Base-by-base conservation (phyloP, 2,888 invertebrate genomes). In the Netelia virgata region DNA sequence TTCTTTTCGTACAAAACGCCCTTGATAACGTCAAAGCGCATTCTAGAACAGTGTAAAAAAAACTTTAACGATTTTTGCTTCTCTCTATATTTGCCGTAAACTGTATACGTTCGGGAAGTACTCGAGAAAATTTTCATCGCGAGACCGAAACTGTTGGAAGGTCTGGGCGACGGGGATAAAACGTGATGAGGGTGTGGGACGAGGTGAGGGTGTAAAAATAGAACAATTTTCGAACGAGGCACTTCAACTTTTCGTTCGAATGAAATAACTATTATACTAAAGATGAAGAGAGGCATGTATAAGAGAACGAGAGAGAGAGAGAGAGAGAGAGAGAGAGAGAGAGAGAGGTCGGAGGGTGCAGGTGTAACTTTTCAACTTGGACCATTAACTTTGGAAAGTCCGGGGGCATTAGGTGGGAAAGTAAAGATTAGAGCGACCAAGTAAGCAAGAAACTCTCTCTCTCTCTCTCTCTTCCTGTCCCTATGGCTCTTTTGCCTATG, bases 341-440 rank as follows among this genome's bases (percentile, higher is more conserved):
- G 20, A 64, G 47, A 16, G 50, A 16, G 9, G 6, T 36, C 1
- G 69, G 68, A 70, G 64, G 70, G 63, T n/a, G 20, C 68, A 61
- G 80, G 80, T 28, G 28, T 84, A 84, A 81, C 80, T 81, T 77
- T 76, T 81, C 68, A 84, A 84, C 81, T 84, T 84, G 73, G 73
- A 55, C 84, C 81, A 84, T 84, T 81, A 84, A 84, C 57, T 77
- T 77, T 59, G 68, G 63, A 68, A 84, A 72, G 68, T 63, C 18
- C 28, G 61, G 11, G 55, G 43, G n/a, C 36, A 43, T 28, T 64
- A 41, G 59, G 66, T 43, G 1, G 55, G n/a, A 61, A 70, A 53
- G 70, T 64, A 70, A 69, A 73, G 63, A 70, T 72, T 18, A 81
- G 76, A 53, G 36, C 53, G 36, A 61, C 18, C 28, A 57, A 47